Percentiles rank a stretch among this genome's conserved stretches.
These are phyloP conservation scores for Napeogenes sylphis DNA, from an alignment of 2,888 invertebrate genomes.

Conservation along the genomic window DNA sequence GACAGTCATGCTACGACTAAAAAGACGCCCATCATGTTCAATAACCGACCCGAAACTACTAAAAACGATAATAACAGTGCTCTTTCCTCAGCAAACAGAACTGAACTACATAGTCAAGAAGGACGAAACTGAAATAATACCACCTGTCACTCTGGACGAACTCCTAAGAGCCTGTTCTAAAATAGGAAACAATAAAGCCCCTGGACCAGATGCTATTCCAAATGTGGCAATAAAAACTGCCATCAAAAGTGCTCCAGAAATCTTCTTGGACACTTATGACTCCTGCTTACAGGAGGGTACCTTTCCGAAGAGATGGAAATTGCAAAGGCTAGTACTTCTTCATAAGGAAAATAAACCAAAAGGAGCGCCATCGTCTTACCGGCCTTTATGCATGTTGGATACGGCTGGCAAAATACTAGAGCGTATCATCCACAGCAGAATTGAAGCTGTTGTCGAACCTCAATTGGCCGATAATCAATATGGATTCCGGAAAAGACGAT, in stretches of 20 bases:
- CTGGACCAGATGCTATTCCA: conserved; percentile 11
- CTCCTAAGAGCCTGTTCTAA: background rate
- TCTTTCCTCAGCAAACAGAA: too few species aligned
- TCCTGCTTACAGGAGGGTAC: conserved; percentile 13
- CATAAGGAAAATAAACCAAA: too few species aligned
- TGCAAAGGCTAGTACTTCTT: conserved; percentile 10
- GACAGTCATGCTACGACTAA: too few species aligned
- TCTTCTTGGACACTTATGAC: conserved; percentile 11
- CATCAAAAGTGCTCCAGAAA: background rate
- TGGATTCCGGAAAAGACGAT: conserved; percentile 10
- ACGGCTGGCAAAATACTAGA: conserved; percentile 13
- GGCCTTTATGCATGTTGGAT: conserved; percentile 8
- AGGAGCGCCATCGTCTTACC: too few species aligned
- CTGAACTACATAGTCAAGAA: too few species aligned
- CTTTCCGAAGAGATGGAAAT: conserved; percentile 6
- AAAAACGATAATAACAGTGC: too few species aligned
- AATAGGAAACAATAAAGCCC: conserved; percentile 12
- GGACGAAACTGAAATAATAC: too few species aligned
- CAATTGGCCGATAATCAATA: background rate
- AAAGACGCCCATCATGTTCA: too few species aligned
- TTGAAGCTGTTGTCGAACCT: conserved; percentile 11
- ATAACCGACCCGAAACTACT: too few species aligned
- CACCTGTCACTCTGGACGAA: too few species aligned
- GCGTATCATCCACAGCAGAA: conserved; percentile 12
- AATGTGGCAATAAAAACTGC: conserved; percentile 15